Evolutionary conservation across 2,797 vertebrate genomes (phyloP), one percentile per base, ranked within the genome.

Genomic region (Pyrrhura leucotis): DNA sequence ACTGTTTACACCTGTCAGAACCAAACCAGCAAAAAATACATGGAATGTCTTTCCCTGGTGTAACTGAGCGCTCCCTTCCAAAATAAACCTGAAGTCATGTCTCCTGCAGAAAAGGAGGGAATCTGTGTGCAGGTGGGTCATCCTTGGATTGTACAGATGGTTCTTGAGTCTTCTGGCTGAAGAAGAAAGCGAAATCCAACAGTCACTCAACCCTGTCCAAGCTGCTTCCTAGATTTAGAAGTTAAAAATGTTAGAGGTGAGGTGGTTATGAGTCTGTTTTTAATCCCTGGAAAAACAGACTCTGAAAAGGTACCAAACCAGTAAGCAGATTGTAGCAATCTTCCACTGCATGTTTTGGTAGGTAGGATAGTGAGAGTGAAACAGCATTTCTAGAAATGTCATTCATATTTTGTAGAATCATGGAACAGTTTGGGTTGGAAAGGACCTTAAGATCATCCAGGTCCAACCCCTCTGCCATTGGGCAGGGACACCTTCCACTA

Each of bases 91-190:
- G 42, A 58, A 42, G 39, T 31, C 7, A 2, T 0, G 3, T 45
- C 14, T 67, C 35, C 44, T 11, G 40, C 22, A 17, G 63, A 18
- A 78, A 21, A 37, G 37, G 40, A 62, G 50, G 3, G 5, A 4
- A 1, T 14, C 1, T 14, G 45, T 23, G 6, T 61, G 47, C 14
- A 29, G 33, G 61, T 65, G 69, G 26, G 33, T 33, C 10, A 0
- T 12, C 69, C 53, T 65, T 2, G 0, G 17, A 3, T 85, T 22
- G 77, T 48, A 17, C 10, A 1, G 9, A 7, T 54, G 69, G 20
- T 25, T 45, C 0, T 40, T 23, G 8, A 45, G 35, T 28, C 31
- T 47, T 42, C 6, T 8, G 7, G 28, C 51, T 59, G 63, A 10
- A 29, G 18, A 28, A 39, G 45, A 28, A 68, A 33, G 44, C 18